Evolutionary conservation across 2,113 vertebrate species (phyloP).

Genomic region (Dipodomys stephensi): DNA sequence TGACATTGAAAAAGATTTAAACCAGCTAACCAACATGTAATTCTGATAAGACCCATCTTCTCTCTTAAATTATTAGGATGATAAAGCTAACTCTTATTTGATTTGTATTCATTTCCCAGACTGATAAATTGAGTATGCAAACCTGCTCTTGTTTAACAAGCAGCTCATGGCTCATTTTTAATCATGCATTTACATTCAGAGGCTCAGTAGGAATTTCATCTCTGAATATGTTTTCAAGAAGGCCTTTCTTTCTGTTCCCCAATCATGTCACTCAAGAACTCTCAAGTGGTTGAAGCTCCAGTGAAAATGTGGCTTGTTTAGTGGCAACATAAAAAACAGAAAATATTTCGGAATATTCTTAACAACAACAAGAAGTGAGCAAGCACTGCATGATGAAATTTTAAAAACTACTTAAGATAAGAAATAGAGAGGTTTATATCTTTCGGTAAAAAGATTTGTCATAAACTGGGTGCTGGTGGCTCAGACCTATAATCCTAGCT

Average conservation of each 20-base stretch:
- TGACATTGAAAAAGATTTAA: slow-evolving; percentile 67
- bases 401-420: neutral
- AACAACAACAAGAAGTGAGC: neutral
- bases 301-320: neutral
- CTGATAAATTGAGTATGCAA: slow-evolving; percentile 42
- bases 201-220: neutral
- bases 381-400: neutral
- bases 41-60: slow-evolving; percentile 61
- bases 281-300: neutral
- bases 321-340: neutral
- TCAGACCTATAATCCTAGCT: too few species aligned
- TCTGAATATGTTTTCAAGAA: neutral
- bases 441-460: neutral
- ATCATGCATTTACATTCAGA: slow-evolving; percentile 44
- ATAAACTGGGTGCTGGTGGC: neutral
- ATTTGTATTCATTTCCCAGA: slow-evolving; percentile 42
- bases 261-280: neutral
- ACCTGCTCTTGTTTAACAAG: slow-evolving; percentile 41
- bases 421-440: neutral
- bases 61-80: slow-evolving; percentile 56
- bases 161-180: neutral
- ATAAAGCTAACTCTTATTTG: slow-evolving; percentile 44
- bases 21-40: slow-evolving; percentile 52
- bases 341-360: neutral
- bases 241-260: neutral